A percentile compares a stretch with the other conserved stretches of the same genome.
These are phyloP conservation scores for Lutraria rhynchaena DNA, from an alignment of 1,140 invertebrate genomes.

Conservation along the genomic window DNA sequence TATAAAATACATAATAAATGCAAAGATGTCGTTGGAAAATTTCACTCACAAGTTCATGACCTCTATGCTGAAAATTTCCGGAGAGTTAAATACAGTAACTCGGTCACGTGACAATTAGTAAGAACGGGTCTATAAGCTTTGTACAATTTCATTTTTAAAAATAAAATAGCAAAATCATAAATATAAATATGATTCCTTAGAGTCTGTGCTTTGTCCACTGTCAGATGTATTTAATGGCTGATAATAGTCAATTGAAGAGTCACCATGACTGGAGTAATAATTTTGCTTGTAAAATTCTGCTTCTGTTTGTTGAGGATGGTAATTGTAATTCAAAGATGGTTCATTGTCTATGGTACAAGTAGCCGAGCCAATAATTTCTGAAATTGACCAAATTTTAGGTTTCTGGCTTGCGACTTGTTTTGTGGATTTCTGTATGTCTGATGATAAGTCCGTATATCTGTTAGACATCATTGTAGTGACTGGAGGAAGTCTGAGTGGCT, in stretches of 20 bases:
- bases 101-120: too few relatives aligned
- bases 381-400: constrained; percentile 56
- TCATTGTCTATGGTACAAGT: constrained; percentile 13
- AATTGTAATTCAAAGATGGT: neutral
- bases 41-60: too few relatives aligned
- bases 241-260: neutral
- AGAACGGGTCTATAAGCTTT: too few relatives aligned
- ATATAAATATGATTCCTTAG: constrained; percentile 7
- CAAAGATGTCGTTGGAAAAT: too few relatives aligned
- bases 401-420: neutral
- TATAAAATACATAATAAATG: too few relatives aligned
- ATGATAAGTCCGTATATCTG: neutral
- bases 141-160: too few relatives aligned
- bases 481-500: constrained; percentile 21
- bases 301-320: too few relatives aligned
- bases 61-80: too few relatives aligned
- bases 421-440: neutral
- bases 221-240: constrained; percentile 8
- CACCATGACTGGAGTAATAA: neutral
- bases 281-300: too few relatives aligned
- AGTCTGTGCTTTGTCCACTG: constrained; percentile 6
- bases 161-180: too few relatives aligned
- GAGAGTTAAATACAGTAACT: too few relatives aligned
- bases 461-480: constrained; percentile 34
- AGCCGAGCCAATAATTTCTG: constrained; percentile 47